Evolutionary conservation across 2,797 vertebrate species (phyloP).

Genomic region (Mareca strepera): DNA sequence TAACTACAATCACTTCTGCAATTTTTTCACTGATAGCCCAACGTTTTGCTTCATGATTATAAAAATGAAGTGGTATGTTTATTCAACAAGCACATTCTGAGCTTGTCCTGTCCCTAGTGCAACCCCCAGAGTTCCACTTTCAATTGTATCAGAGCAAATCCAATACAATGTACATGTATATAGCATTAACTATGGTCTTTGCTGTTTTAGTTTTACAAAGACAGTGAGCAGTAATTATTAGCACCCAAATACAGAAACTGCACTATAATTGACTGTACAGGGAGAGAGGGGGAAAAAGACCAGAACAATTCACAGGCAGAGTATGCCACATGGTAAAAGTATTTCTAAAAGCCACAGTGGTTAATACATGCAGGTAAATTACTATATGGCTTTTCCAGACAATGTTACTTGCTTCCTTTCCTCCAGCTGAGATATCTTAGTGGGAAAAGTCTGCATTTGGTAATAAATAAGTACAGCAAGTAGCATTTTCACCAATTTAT

Average conservation of each 20-base stretch:
- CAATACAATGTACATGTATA: fast-evolving
- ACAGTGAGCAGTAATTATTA: not conserved
- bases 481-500: not conserved
- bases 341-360: not conserved
- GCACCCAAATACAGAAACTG: not conserved
- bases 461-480: not conserved
- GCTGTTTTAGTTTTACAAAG: not conserved
- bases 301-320: not conserved
- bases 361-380: not conserved
- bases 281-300: not conserved
- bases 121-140: not conserved
- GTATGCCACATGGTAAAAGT: not conserved
- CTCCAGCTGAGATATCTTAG: not conserved
- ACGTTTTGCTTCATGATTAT: not conserved
- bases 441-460: not conserved
- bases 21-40: not conserved
- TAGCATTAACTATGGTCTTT: not conserved
- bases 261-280: not conserved
- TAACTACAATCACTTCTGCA: not conserved
- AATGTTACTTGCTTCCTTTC: not conserved
- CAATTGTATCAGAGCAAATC: not conserved
- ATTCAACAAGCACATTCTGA: not conserved
- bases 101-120: not conserved
- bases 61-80: not conserved
- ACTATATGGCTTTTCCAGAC: not conserved